Conservation (phyloP, 2,113 vertebrate species). For the Equus quagga region DNA sequence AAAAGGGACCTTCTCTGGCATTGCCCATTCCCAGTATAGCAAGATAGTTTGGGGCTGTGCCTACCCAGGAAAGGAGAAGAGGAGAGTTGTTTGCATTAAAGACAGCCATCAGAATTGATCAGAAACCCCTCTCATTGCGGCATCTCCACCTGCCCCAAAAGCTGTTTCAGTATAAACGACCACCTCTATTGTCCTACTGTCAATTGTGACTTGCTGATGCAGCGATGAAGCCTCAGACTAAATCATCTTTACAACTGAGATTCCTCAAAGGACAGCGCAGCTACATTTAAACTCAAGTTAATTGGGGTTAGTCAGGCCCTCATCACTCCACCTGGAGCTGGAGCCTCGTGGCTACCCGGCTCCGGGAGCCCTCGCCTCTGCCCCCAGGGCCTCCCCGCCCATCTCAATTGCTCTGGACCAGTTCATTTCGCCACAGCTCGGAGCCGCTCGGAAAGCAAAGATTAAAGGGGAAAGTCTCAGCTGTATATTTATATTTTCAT, state of each 20-base stretch:
- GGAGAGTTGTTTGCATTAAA: not conserved
- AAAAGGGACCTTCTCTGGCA: not conserved
- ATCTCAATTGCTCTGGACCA: conserved; percentile 51
- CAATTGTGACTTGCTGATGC: not conserved
- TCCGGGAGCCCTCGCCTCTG: not conserved
- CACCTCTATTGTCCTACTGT: not conserved
- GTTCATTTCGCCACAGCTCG: conserved; percentile 82
- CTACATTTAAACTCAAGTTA: not conserved
- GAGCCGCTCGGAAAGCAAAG: conserved; percentile 87
- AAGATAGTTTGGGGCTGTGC: not conserved
- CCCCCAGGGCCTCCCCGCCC: not conserved
- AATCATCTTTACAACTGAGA: not conserved
- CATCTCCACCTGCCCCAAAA: not conserved
- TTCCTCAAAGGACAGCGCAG: not conserved
- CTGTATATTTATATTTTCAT: conserved; percentile 96
- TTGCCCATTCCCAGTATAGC: not conserved
- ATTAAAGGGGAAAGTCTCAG: conserved; percentile 92
- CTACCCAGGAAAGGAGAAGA: not conserved
- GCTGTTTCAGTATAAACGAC: not conserved
- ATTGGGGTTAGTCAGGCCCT: not conserved
- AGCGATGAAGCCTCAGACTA: not conserved
- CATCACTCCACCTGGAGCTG: not conserved
- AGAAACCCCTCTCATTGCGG: too few species aligned
- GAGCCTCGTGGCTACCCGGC: not conserved
- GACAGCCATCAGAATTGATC: not conserved